These are phyloP conservation scores for Amblyraja radiata DNA, from an alignment of 2,797 vertebrate genomes.

Conservation along the genomic window DNA sequence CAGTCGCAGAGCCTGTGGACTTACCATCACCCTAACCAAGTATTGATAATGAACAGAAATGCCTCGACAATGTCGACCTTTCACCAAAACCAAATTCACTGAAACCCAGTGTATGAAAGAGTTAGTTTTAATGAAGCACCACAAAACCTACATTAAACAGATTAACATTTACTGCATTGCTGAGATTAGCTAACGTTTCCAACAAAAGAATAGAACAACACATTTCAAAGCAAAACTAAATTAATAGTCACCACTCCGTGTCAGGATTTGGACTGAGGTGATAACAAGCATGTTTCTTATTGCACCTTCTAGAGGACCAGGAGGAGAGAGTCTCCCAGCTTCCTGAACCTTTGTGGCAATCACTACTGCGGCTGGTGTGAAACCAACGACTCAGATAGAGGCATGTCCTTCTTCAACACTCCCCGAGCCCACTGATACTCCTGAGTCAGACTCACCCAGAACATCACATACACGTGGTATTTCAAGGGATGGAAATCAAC, in stretches of 20 bases:
- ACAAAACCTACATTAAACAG: conserved; percentile 9
- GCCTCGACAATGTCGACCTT: not conserved
- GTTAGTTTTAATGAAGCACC: conserved; percentile 8
- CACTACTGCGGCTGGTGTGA: not conserved
- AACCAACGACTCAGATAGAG: no score
- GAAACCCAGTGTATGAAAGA: not conserved
- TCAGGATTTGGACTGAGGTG: not conserved
- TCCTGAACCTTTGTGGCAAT: not conserved
- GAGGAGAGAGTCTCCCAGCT: not conserved
- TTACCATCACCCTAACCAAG: no score
- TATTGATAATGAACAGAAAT: not conserved
- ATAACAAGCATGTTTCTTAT: not conserved
- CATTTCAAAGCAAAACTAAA: not conserved
- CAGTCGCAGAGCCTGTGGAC: no score
- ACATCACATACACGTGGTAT: not conserved
- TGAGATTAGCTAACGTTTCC: not conserved
- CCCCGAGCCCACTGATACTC: not conserved
- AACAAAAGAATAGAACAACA: not conserved
- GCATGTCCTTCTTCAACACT: not conserved
- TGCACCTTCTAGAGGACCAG: not conserved
- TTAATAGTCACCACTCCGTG: not conserved
- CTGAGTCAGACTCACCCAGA: not conserved
- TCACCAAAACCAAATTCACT: conserved; percentile 13
- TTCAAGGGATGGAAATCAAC: not conserved
- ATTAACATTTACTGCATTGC: not conserved